Percentiles rank a stretch among this genome's conserved stretches.
phyloP scores from a whole-genome alignment of 1,140 invertebrate genomes.

The Diabrotica undecimpunctata region DNA sequence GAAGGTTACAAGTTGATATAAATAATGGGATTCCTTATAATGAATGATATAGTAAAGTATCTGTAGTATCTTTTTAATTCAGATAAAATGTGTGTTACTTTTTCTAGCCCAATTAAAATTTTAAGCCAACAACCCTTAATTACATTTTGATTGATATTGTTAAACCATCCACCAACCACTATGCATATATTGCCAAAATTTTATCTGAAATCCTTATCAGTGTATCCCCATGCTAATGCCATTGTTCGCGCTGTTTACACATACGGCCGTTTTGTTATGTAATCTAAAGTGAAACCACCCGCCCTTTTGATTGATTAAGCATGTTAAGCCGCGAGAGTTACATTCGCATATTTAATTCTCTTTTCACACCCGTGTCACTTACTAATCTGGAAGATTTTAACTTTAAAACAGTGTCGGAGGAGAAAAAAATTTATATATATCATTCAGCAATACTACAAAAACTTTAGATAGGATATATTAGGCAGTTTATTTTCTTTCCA shows the following conservation, averaged over 20 bases:
- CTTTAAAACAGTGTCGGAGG: neutral
- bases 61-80: too few species aligned
- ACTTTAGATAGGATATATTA: too few species aligned
- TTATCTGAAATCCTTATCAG: slow-evolving; percentile 2
- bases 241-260: neutral
- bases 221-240: neutral
- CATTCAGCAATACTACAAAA: too few species aligned
- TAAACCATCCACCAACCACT: neutral
- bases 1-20: too few species aligned
- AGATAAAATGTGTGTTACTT: too few species aligned
- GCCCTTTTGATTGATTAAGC: slow-evolving; percentile 2
- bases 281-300: slow-evolving; percentile 2
- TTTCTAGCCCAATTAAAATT: too few species aligned
- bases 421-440: too few species aligned
- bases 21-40: too few species aligned
- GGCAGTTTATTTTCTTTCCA: too few species aligned
- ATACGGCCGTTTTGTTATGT: neutral
- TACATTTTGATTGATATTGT: too few species aligned
- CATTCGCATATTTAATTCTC: neutral
- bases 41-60: too few species aligned
- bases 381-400: slow-evolving; percentile 2
- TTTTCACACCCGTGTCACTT: neutral
- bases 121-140: too few species aligned
- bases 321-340: neutral
- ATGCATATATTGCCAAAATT: neutral